Evolutionary conservation across 2,797 vertebrate genomes (phyloP).

Genomic region (Champsocephalus gunnari): DNA sequence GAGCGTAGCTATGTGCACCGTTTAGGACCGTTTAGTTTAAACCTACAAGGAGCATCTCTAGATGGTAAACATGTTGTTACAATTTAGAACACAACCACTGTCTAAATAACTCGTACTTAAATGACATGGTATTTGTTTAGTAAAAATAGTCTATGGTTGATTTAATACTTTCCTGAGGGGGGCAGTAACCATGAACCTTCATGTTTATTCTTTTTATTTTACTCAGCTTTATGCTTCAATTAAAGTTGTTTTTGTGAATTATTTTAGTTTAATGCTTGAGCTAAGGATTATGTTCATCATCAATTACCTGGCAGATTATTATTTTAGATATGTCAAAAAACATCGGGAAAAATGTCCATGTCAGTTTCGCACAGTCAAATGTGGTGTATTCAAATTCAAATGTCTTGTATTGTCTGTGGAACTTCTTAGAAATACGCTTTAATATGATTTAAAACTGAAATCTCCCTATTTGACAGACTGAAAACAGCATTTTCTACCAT

Average conservation of each 20-base stretch:
- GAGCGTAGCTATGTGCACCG: conserved; percentile 34
- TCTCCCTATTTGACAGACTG: no score
- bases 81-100: background rate
- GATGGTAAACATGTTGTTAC: background rate
- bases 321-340: no score
- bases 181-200: conserved; percentile 12
- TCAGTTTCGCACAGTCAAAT: no score
- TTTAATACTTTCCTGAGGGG: conserved; percentile 1
- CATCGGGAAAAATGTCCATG: no score
- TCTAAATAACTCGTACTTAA: conserved; percentile 4
- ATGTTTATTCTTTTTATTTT: background rate
- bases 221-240: background rate
- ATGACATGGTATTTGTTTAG: background rate
- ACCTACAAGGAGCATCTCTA: background rate
- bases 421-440: no score
- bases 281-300: no score
- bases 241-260: background rate
- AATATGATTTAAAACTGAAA: no score
- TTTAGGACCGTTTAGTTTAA: conserved; percentile 23
- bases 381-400: no score
- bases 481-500: no score
- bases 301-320: no score
- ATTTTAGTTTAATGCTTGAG: background rate
- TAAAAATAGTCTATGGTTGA: background rate
- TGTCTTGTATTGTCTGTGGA: no score